phyloP scores from a whole-genome alignment of 2,888 invertebrate genomes.

The Congeria kusceri region DNA sequence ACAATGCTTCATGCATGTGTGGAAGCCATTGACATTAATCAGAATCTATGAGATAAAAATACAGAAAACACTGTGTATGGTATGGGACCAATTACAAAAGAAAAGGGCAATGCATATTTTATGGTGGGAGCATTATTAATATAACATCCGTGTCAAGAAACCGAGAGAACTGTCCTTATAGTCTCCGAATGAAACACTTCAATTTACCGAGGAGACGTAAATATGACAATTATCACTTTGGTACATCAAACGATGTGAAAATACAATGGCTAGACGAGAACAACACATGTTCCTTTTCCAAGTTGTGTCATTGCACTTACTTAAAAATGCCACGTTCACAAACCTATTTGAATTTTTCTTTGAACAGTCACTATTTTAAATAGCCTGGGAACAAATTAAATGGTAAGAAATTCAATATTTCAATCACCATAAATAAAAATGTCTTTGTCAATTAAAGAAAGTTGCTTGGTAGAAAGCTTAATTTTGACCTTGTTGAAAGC shows the following conservation, averaged over 20 bases:
- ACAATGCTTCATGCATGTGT: no score
- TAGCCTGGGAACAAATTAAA: neutral
- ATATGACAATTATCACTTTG: slow-evolving; percentile 58
- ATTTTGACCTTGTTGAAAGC: no score
- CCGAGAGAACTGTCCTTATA: neutral
- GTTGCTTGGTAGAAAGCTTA: no score
- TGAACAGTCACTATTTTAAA: neutral
- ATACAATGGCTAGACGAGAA: slow-evolving; percentile 29
- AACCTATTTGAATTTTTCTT: no score
- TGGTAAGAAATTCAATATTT: neutral
- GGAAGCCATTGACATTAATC: no score
- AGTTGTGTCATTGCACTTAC: no score
- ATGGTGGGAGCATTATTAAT: neutral
- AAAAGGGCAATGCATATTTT: neutral
- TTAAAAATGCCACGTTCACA: no score
- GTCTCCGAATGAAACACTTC: no score
- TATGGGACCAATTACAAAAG: no score
- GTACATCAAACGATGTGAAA: slow-evolving; percentile 30
- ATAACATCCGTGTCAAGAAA: neutral
- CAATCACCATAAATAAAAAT: neutral
- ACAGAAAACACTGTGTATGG: no score
- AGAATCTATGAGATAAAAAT: no score
- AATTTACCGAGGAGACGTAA: slow-evolving; percentile 16
- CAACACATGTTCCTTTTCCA: slow-evolving; percentile 41
- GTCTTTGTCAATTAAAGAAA: neutral